These are phyloP conservation scores for Pristionchus japonicus DNA, from an alignment of 2,888 invertebrate genomes.

Conservation along the genomic window DNA sequence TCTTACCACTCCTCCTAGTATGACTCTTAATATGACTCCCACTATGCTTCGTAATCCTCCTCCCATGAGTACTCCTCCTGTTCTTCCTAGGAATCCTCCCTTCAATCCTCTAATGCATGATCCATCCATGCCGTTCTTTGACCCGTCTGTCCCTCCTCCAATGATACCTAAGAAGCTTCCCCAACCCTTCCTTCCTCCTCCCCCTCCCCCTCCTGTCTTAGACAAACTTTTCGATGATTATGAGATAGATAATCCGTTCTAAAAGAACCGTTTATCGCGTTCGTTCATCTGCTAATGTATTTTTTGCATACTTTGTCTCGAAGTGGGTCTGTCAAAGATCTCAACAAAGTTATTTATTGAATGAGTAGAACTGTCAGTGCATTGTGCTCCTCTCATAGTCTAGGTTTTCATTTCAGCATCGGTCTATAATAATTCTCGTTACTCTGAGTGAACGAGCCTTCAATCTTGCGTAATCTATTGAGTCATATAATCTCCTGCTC, in stretches of 20 bases:
- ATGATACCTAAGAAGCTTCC: background rate
- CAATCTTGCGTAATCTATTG: background rate
- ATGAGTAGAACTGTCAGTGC: background rate
- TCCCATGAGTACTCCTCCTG: background rate
- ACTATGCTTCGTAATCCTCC: background rate
- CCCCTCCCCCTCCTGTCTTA: background rate
- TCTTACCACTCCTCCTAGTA: background rate
- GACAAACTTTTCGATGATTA: background rate
- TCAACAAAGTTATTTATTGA: background rate
- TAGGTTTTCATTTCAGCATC: background rate
- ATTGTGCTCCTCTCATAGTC: background rate
- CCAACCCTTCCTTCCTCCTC: background rate
- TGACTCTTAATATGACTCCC: background rate
- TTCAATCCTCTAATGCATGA: background rate
- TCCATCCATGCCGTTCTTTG: background rate
- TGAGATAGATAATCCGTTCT: background rate
- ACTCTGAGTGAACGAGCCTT: background rate
- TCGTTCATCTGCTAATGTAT: background rate
- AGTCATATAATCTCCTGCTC: background rate
- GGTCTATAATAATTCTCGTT: background rate
- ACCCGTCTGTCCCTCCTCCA: background rate
- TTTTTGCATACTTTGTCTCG: background rate
- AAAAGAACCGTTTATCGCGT: background rate
- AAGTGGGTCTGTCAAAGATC: constrained; percentile 7
- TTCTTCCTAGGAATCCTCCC: background rate